phyloP scores from a whole-genome alignment of 2,113 vertebrate species.

The Cyanoramphus novaezelandiae region DNA sequence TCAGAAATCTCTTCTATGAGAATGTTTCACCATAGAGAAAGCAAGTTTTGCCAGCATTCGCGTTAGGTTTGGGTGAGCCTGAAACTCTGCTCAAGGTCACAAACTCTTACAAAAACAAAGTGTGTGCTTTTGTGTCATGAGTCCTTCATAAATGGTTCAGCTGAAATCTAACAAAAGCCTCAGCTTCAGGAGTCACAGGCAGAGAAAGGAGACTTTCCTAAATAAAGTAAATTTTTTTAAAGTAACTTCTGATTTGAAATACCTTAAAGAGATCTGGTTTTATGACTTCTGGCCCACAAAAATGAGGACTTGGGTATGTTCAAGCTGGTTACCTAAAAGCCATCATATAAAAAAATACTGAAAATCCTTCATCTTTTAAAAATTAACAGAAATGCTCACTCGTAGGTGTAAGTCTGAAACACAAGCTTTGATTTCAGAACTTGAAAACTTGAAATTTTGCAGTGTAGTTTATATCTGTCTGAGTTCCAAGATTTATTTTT shows the following conservation, averaged over 20 bases:
- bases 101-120: background rate
- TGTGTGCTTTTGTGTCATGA: background rate
- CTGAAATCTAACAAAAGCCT: background rate
- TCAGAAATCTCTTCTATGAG: background rate
- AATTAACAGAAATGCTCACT: background rate
- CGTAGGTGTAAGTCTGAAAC: background rate
- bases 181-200: background rate
- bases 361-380: background rate
- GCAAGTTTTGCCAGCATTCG: background rate
- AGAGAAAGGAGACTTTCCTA: background rate
- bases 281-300: background rate
- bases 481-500: background rate
- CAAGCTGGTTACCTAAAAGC: background rate
- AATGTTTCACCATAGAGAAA: background rate
- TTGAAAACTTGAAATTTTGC: background rate
- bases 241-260: background rate
- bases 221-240: background rate
- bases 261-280: background rate
- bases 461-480: background rate
- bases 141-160: background rate
- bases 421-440: background rate
- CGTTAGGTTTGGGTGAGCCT: conserved; percentile 9
- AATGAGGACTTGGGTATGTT: background rate
- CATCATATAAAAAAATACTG: background rate
- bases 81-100: background rate